Percentiles rank a stretch among this genome's conserved stretches.
Evolutionary conservation across 2,888 invertebrate species (phyloP).

Genomic region (Ennomos quercinarius): DNA sequence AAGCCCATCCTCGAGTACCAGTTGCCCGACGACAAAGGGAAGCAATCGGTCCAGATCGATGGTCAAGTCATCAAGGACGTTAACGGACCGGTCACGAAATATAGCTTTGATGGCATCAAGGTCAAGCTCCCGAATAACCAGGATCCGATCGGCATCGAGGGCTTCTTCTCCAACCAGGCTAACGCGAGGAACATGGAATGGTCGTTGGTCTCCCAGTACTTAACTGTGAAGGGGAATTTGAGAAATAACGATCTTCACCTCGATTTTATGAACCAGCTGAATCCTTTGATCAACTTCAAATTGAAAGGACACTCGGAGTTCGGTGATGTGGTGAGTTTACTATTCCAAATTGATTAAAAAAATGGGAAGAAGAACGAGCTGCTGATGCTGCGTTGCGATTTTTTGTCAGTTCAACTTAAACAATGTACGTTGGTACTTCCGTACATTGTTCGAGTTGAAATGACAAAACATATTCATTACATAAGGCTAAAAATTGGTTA

Average conservation of each 20-base stretch:
- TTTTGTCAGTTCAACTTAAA: too few species aligned
- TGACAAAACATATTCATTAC: too few species aligned
- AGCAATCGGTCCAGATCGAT: conserved; percentile 80
- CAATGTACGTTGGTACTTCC: too few species aligned
- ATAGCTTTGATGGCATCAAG: conserved; percentile 86
- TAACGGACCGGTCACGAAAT: conserved; percentile 76
- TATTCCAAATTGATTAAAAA: conserved; percentile 1
- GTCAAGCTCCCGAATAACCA: conserved; percentile 64
- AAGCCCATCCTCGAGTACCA: conserved; percentile 89
- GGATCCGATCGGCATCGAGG: conserved; percentile 78
- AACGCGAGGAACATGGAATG: conserved; percentile 68
- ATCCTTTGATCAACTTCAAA: conserved; percentile 86
- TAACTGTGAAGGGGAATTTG: conserved; percentile 77
- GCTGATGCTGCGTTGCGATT: too few species aligned
- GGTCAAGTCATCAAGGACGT: conserved; percentile 72
- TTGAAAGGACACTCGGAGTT: conserved; percentile 83
- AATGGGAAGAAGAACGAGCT: too few species aligned
- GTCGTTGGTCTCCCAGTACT: conserved; percentile 81
- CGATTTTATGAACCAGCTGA: conserved; percentile 85
- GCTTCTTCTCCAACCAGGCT: conserved; percentile 65
- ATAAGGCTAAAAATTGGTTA: too few species aligned
- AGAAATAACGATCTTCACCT: conserved; percentile 74
- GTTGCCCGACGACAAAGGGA: conserved; percentile 80
- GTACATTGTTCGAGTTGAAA: too few species aligned
- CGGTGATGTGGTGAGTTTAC: conserved; percentile 63